These are phyloP conservation scores for Nebria ingens DNA, from an alignment of 1,140 invertebrate genomes.

Conservation along the genomic window DNA sequence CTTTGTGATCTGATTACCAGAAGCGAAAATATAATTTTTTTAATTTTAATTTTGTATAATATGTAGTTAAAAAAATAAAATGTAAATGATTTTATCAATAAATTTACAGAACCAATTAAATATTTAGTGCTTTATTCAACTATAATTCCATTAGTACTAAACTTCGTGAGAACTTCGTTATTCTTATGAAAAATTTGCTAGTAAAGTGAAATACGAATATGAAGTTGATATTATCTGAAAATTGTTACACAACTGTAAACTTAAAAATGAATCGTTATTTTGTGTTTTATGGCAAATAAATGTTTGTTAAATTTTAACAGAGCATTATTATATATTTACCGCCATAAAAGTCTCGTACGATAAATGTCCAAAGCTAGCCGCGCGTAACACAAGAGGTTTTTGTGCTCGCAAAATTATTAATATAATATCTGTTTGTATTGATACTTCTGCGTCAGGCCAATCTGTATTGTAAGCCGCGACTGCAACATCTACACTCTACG, in stretches of 20 bases:
- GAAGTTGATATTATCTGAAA: not conserved
- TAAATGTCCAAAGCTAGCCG: not conserved
- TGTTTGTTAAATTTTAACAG: not conserved
- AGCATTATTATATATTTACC: not conserved
- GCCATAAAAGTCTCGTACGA: not conserved
- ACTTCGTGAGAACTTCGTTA: too few species aligned
- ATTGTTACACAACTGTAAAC: not conserved
- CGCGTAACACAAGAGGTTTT: not conserved
- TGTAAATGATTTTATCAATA: too few species aligned
- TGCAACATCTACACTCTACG: too few species aligned
- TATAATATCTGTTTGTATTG: not conserved
- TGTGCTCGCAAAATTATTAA: not conserved
- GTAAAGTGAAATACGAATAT: not conserved
- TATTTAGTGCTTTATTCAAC: too few species aligned
- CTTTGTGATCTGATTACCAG: too few species aligned
- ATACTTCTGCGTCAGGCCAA: not conserved
- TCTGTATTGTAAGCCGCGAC: not conserved
- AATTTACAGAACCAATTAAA: too few species aligned
- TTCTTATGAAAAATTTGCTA: not conserved
- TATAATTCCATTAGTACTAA: too few species aligned
- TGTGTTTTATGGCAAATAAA: not conserved
- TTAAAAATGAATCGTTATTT: not conserved
- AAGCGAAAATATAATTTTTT: too few species aligned
- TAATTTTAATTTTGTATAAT: too few species aligned
- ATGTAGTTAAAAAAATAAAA: too few species aligned